Evolutionary conservation across 1,140 invertebrate species (phyloP).

Genomic region (Drosophila nigrodunni): DNA sequence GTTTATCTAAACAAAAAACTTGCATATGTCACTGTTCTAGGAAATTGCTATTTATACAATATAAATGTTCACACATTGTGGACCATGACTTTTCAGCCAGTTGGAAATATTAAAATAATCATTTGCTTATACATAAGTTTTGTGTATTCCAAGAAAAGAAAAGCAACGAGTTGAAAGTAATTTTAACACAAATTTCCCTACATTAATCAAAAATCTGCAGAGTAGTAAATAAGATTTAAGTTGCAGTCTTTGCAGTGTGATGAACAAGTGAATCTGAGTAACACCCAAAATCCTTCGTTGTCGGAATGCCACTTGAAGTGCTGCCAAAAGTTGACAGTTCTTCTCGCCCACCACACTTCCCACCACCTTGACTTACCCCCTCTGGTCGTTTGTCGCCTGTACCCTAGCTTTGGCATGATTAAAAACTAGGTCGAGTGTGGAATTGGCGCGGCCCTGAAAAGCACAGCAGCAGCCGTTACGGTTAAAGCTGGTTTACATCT

Average conservation of each 20-base stretch:
- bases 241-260: neutral
- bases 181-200: no score
- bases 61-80: no score
- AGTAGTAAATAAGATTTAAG: neutral
- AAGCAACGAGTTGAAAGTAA: no score
- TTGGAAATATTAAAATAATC: no score
- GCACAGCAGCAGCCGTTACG: slow-evolving; percentile 17
- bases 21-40: no score
- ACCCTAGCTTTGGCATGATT: slow-evolving; percentile 44
- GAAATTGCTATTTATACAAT: no score
- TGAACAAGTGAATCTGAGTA: neutral
- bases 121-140: no score
- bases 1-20: no score
- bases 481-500: slow-evolving; percentile 7
- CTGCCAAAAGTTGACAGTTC: slow-evolving; percentile 8
- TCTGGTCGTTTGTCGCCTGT: slow-evolving; percentile 7
- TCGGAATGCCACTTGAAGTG: slow-evolving; percentile 6
- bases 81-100: no score
- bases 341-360: neutral
- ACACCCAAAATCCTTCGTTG: neutral
- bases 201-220: neutral
- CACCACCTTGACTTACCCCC: no score
- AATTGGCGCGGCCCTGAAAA: slow-evolving; percentile 36
- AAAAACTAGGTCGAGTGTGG: slow-evolving; percentile 54
- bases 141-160: no score